Evolutionary conservation across 2,797 vertebrate species (phyloP).

Genomic region (Eulemur coronatus): DNA sequence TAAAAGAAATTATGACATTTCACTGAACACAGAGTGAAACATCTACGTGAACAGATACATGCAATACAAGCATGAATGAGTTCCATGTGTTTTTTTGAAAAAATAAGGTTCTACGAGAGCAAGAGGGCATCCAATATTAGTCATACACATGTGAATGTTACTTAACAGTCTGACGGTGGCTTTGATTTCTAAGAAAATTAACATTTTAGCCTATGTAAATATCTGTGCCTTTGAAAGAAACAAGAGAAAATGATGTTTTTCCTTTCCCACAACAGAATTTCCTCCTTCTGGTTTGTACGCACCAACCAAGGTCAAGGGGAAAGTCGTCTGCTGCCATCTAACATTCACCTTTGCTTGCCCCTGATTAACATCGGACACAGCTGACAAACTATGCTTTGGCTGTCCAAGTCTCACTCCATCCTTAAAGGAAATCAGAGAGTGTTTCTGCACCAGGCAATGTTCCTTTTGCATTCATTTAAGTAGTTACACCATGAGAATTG

Average conservation of each 20-base stretch:
- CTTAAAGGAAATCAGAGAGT: constrained; percentile 13
- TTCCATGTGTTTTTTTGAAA: constrained; percentile 66
- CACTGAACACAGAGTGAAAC: constrained; percentile 58
- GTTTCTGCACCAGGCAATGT: not conserved
- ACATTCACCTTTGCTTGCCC: constrained; percentile 18
- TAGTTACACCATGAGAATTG: not conserved
- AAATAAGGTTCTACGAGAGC: constrained; percentile 19
- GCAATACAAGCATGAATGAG: constrained; percentile 63
- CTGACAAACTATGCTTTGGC: not conserved
- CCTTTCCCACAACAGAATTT: not conserved
- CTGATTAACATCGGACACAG: constrained; percentile 31
- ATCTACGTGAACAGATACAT: constrained; percentile 58
- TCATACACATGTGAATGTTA: constrained; percentile 43
- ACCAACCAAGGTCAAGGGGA: constrained; percentile 28
- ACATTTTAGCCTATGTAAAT: constrained; percentile 69
- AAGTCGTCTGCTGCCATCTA: not conserved
- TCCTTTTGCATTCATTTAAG: not conserved
- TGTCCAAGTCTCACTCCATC: not conserved
- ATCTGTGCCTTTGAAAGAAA: constrained; percentile 61
- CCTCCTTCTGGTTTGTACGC: constrained; percentile 24
- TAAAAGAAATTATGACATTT: constrained; percentile 70
- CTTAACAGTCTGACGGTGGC: constrained; percentile 33
- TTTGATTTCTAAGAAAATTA: constrained; percentile 73
- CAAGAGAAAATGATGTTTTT: constrained; percentile 15
- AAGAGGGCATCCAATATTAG: constrained; percentile 57